Evolutionary conservation across 1,140 invertebrate genomes (phyloP).

Genomic region (Pseudomyrmex cubaensis): DNA sequence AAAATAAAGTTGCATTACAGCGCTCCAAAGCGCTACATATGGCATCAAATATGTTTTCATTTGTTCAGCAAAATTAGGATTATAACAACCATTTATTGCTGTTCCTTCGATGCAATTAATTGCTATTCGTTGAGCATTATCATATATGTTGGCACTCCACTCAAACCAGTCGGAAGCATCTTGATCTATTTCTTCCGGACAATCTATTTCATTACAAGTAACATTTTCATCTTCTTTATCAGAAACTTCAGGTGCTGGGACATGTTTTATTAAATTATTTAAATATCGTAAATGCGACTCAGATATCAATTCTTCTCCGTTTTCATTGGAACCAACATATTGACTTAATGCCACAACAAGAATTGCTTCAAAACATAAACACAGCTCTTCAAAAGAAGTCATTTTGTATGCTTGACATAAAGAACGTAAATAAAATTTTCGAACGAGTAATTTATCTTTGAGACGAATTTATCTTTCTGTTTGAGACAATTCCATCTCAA

Average conservation of each 20-base stretch:
- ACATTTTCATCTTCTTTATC: not conserved
- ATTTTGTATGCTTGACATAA: not conserved
- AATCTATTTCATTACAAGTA: not conserved
- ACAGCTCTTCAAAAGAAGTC: not conserved
- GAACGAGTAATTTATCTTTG: not conserved
- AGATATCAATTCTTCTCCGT: not conserved
- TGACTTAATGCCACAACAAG: no score
- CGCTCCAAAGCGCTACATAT: not conserved
- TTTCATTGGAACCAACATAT: not conserved
- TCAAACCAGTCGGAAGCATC: no score
- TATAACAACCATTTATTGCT: constrained; percentile 3
- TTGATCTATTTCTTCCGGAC: no score
- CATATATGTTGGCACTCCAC: constrained; percentile 10
- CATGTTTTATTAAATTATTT: not conserved
- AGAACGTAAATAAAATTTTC: not conserved
- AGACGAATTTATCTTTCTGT: not conserved
- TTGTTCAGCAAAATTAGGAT: not conserved
- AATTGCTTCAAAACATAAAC: no score
- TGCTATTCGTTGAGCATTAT: not conserved
- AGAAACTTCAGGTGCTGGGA: not conserved
- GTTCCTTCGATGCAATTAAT: not conserved
- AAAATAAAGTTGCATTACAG: not conserved
- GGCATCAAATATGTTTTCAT: not conserved
- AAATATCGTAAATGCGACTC: not conserved
- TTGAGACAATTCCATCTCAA: not conserved